Base-by-base conservation (phyloP, 2,797 vertebrate genomes). In the Anguilla marmorata region DNA sequence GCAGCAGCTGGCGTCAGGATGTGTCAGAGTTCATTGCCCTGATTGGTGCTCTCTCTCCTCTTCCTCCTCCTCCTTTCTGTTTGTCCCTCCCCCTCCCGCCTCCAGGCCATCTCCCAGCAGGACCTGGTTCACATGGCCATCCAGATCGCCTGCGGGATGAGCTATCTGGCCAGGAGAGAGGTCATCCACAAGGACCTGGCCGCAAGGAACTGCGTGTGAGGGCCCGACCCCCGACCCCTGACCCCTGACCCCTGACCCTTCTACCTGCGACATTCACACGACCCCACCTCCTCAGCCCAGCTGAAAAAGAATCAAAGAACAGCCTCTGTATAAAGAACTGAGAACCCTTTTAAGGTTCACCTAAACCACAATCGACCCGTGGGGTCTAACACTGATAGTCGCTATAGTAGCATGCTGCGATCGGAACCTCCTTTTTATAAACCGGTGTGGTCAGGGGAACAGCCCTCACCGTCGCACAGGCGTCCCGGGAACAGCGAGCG, bases 171-270 rank as follows among this genome's bases (percentile, higher is more conserved):
- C 88, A 95, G 98, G 89, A 93, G 98, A 88, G 98, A 99, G 96
- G 98, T 99, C 92, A 99, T 99, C 91, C 99, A 99, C 94, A 99
- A 97, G 96, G 99, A 99, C 94, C 95, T 99, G 85, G 98, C 99
- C 84, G 97, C 99, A 90, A 97, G 99, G 95, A 99, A 99, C 94
- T 99, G 98, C 89, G 98, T 99, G 99, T 99, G 95, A 97, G 99
- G 7, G 7, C 41, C 37, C 30, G 37, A 11, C 76, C 76, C 27
- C 69, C 33, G 69, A 24, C 60, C n/a, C 30, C 3, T 3, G 33
- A 76, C 74, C 24, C 27, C 30, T 74, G 12, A 24, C 60, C n/a
- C 30, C 27, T 30, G n/a, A 74, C 69, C 11, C 27, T 6, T n/a
- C 16, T 19, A n/a, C 79, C 6, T 19, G 33, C 30, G 1, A 16